Evolutionary conservation across 2,113 vertebrate genomes (phyloP).

Genomic region (Atlantisia rogersi): DNA sequence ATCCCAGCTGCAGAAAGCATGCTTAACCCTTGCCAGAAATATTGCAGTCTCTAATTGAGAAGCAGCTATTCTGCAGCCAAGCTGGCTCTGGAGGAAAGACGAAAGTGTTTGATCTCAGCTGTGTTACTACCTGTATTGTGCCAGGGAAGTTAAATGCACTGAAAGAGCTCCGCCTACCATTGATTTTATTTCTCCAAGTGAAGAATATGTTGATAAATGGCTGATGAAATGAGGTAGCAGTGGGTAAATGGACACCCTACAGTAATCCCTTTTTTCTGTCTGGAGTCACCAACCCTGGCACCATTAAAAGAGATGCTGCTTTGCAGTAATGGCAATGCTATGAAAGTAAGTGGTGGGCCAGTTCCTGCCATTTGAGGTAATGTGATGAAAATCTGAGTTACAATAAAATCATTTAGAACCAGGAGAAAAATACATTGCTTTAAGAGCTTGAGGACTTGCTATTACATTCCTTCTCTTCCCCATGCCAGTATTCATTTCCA

Average conservation of each 20-base stretch:
- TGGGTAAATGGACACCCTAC: conserved; percentile 50
- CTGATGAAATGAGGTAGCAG: conserved; percentile 55
- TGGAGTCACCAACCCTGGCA: conserved; percentile 32
- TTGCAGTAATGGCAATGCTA: conserved; percentile 21
- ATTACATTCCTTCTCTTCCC: neutral
- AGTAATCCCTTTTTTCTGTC: neutral
- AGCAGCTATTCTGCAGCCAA: conserved; percentile 39
- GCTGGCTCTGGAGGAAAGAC: conserved; percentile 49
- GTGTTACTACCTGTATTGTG: conserved; percentile 49
- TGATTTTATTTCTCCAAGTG: conserved; percentile 54
- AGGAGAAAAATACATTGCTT: conserved; percentile 14
- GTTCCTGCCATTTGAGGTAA: conserved; percentile 36
- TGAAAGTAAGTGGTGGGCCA: neutral
- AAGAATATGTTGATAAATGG: conserved; percentile 48
- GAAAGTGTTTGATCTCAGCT: conserved; percentile 58
- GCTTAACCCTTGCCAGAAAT: conserved; percentile 40
- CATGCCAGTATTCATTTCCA: neutral
- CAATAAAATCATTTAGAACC: conserved; percentile 18
- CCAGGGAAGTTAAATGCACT: conserved; percentile 51
- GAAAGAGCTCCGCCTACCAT: conserved; percentile 40
- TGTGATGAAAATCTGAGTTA: neutral
- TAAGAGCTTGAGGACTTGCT: neutral
- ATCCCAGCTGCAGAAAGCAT: neutral
- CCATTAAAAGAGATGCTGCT: conserved; percentile 5
- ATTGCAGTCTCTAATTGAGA: conserved; percentile 4